Base-by-base conservation (phyloP, 2,888 invertebrate genomes). In the Xiphydria camelus region DNA sequence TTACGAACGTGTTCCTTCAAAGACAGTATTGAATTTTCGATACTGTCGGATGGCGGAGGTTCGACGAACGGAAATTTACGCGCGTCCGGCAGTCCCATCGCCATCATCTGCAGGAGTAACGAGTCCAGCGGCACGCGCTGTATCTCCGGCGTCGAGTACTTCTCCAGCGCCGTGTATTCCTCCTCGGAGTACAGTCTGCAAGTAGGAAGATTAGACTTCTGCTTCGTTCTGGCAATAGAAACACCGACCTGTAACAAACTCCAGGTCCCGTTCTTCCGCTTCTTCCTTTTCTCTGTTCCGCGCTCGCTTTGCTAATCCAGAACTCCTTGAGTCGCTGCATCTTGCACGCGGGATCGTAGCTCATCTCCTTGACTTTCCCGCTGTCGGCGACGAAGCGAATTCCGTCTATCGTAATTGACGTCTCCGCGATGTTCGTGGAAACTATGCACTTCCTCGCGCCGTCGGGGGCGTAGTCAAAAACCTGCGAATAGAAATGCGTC, bases 351-450 rank as follows among this genome's bases (percentile, higher is more conserved):
- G 93, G 86, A 74, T 97, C 94, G 69, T 93, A 98, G 63, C 89
- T 93, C 94, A 98, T 97, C 77, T 97, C 92, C 78, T 97, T 97
- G 0, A 90, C 93, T 81, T 94, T 96, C 19, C 99, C 98, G 2
- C 96, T 96, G 75, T 99, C 98, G 0, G 92, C 84, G 1, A 99
- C 98, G 77, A 99, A 99, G 64, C 98, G 81, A 41, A 99, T 90
- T 1, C 98, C 98, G 72, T 99, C 99, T 41, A 99, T 97, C 0
- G 99, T 99, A 3, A 99, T 89, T 0, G 97, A 97, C 0, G 99
- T 99, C 79, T 99, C 99, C 0, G 99, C 97, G 45, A 99, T 98
- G 69, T 99, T 99, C 1, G 99, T 99, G 0, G 96, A 93, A 1
- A 99, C 86, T 48, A 99, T 94, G 73, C 97, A 98, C 74, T 99